phyloP scores from a whole-genome alignment of 2,797 vertebrate species.

The Leptodactylus fallax region DNA sequence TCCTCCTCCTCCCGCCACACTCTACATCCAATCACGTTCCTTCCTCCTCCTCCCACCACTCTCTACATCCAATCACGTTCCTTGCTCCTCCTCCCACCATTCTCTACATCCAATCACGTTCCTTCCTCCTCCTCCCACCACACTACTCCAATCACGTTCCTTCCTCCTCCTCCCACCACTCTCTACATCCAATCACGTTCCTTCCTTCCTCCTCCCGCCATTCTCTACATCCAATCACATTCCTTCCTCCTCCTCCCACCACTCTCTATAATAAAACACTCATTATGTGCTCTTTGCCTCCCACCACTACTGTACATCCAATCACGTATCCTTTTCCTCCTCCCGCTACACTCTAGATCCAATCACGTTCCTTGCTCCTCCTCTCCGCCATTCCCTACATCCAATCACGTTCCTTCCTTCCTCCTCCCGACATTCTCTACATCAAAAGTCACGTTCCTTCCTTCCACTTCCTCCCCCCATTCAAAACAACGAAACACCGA shows the following conservation, averaged over 20 bases:
- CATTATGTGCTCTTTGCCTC: no score
- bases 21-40: neutral
- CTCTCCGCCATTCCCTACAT: neutral
- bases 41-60: no score
- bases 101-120: neutral
- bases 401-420: neutral
- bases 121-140: neutral
- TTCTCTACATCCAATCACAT: neutral
- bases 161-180: neutral
- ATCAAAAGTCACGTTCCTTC: no score
- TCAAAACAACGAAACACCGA: no score
- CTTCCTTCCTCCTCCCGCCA: no score
- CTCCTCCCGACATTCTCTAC: no score
- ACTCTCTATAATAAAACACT: no score
- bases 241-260: neutral
- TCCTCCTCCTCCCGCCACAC: neutral
- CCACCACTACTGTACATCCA: no score
- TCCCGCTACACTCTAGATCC: neutral
- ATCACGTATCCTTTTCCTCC: neutral
- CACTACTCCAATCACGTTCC: neutral
- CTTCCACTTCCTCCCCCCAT: no score
- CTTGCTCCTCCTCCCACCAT: neutral
- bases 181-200: neutral
- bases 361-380: neutral
- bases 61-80: neutral